A percentile compares a stretch with the other conserved stretches of the same genome.
Conservation (phyloP, 2,797 vertebrate genomes). For the Hippocampus kuda region DNA sequence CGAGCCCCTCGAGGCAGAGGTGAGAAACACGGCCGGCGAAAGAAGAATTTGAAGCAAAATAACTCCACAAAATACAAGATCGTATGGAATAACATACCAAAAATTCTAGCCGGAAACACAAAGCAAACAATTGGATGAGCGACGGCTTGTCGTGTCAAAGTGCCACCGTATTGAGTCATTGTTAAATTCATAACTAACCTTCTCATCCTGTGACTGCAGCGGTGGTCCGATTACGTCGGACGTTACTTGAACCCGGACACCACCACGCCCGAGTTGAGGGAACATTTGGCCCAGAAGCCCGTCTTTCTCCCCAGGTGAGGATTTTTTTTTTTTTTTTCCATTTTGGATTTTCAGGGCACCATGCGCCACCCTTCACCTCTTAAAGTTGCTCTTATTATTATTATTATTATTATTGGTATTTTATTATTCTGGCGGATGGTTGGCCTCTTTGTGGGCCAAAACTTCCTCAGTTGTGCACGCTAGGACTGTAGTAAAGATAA, state of each 20-base stretch:
- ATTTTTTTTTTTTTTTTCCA: too few relatives aligned
- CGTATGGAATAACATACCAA: too few relatives aligned
- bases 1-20: conserved; percentile 93
- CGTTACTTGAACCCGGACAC: conserved; percentile 93
- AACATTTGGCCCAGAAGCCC: conserved; percentile 95
- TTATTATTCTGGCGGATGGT: too few relatives aligned
- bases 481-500: too few relatives aligned
- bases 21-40: conserved; percentile 34
- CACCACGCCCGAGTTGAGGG: conserved; percentile 89
- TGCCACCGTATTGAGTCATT: not conserved
- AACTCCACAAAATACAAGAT: too few relatives aligned
- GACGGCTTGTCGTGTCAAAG: not conserved
- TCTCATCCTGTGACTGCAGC: conserved; percentile 60
- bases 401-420: too few relatives aligned
- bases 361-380: not conserved
- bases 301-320: conserved; percentile 93
- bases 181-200: not conserved
- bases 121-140: too few relatives aligned
- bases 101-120: too few relatives aligned
- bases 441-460: too few relatives aligned
- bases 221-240: conserved; percentile 94
- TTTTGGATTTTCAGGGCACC: not conserved
- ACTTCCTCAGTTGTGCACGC: too few relatives aligned
- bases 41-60: too few relatives aligned
- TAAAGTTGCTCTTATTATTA: not conserved